Evolutionary conservation across 2,113 vertebrate genomes (phyloP).

Genomic region (Sorex fumeus): DNA sequence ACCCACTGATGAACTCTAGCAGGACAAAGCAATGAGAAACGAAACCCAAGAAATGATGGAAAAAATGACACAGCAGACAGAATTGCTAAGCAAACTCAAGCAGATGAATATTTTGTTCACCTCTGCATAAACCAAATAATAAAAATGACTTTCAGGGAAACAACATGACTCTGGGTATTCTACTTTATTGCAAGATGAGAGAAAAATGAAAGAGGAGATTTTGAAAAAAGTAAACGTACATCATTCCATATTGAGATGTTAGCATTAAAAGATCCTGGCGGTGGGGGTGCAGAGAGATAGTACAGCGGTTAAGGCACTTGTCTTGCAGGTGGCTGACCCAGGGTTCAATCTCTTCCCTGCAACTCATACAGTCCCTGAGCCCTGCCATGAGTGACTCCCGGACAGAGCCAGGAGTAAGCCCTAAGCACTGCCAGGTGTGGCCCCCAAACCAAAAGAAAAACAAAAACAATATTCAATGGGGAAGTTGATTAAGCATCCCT

Average conservation of each 20-base stretch:
- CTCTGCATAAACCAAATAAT: slow-evolving; percentile 71
- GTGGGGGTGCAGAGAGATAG: too few relatives aligned
- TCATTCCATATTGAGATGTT: slow-evolving; percentile 77
- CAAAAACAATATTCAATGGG: slow-evolving; percentile 38
- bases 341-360: too few relatives aligned
- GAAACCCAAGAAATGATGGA: slow-evolving; percentile 47
- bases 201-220: slow-evolving; percentile 66
- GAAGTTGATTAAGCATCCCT: slow-evolving; percentile 81
- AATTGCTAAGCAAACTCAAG: slow-evolving; percentile 60
- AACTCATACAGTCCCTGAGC: too few relatives aligned
- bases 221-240: slow-evolving; percentile 75
- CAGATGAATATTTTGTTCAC: slow-evolving; percentile 43
- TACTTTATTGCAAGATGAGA: slow-evolving; percentile 66
- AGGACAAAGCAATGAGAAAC: slow-evolving; percentile 22
- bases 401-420: too few relatives aligned
- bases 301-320: too few relatives aligned
- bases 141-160: slow-evolving; percentile 75
- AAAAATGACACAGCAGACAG: slow-evolving; percentile 18
- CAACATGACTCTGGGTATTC: slow-evolving; percentile 33
- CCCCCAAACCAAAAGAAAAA: too few relatives aligned
- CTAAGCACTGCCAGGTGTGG: too few relatives aligned
- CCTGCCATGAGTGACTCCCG: too few relatives aligned
- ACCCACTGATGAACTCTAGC: slow-evolving; percentile 43
- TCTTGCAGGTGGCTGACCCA: too few relatives aligned
- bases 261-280: slow-evolving; percentile 43